Evolutionary conservation across 2,797 vertebrate species (phyloP).

Genomic region (Sebastes kiyomatsui): DNA sequence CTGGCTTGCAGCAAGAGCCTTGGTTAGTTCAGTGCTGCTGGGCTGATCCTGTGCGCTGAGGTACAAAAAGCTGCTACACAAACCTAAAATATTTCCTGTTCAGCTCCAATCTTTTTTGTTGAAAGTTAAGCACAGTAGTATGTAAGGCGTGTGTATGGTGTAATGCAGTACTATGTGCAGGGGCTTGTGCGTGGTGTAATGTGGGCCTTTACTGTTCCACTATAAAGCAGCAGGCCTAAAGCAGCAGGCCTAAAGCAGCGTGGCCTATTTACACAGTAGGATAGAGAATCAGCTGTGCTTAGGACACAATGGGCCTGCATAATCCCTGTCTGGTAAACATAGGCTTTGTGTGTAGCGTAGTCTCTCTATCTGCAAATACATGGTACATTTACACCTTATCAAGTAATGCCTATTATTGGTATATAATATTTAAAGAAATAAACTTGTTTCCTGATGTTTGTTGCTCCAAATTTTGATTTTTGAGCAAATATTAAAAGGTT

Average conservation of each 20-base stretch:
- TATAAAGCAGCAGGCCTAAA: constrained; percentile 40
- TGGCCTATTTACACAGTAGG: constrained; percentile 73
- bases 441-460: not conserved
- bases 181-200: constrained; percentile 7
- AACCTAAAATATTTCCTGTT: not conserved
- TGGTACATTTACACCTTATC: constrained; percentile 13
- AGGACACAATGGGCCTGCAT: constrained; percentile 66
- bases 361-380: constrained; percentile 14
- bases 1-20: constrained; percentile 22
- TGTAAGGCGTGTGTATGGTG: not conserved
- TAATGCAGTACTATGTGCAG: not conserved
- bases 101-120: not conserved
- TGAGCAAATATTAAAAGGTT: not conserved
- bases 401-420: not conserved
- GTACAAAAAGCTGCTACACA: constrained; percentile 13
- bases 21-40: constrained; percentile 8
- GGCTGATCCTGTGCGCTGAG: constrained; percentile 15
- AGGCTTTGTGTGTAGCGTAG: constrained; percentile 54
- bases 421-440: not conserved
- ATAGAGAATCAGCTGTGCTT: constrained; percentile 69
- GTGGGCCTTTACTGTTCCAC: constrained; percentile 27
- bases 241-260: constrained; percentile 51
- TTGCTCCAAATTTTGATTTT: not conserved
- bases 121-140: not conserved
- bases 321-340: constrained; percentile 76